Evolutionary conservation across 2,888 invertebrate genomes (phyloP).

Genomic region (Punctoribates punctum): DNA sequence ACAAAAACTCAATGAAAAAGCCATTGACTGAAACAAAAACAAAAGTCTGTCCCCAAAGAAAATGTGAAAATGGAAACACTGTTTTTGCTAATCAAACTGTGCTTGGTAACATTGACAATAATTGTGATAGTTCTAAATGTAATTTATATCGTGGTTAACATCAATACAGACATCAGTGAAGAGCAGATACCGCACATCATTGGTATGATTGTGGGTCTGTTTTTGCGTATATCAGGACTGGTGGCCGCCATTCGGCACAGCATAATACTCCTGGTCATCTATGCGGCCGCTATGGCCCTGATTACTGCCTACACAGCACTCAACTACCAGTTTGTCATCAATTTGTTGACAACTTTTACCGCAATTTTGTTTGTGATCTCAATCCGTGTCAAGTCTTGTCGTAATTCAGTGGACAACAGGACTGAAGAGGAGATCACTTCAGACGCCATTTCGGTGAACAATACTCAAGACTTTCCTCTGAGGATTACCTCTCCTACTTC

Average conservation of each 20-base stretch:
- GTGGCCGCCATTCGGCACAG: not conserved
- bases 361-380: not conserved
- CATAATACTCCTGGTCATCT: not conserved
- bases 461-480: not conserved
- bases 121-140: not conserved
- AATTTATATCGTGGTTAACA: not conserved
- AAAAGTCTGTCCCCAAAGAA: no score
- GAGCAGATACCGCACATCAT: not conserved
- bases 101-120: not conserved
- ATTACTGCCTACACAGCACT: not conserved
- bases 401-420: not conserved
- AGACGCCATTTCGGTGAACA: not conserved
- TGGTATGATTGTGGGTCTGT: slow-evolving; percentile 1
- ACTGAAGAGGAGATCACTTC: not conserved
- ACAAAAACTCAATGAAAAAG: no score
- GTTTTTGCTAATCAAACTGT: not conserved
- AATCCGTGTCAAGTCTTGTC: not conserved
- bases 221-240: not conserved
- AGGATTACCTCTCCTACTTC: not conserved
- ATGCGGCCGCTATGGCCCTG: not conserved
- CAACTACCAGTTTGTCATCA: not conserved
- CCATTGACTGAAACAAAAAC: no score
- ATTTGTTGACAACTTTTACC: not conserved
- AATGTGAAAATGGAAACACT: not conserved
- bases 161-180: not conserved